Evolutionary conservation across 1,140 invertebrate genomes (phyloP).

Genomic region (Acromyrmex echinatior): DNA sequence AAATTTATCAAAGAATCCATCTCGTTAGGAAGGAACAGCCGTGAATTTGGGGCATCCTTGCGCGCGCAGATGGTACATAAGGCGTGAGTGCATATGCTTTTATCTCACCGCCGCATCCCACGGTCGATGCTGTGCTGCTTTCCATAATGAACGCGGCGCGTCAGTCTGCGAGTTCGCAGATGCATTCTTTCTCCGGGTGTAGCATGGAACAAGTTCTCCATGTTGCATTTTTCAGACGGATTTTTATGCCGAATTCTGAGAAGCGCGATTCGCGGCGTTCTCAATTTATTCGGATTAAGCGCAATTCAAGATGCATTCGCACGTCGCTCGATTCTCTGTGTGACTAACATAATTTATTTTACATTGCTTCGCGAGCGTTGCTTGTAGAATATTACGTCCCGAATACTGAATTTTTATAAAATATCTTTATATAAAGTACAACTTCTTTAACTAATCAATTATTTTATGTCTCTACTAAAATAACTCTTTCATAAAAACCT

Average conservation of each 20-base stretch:
- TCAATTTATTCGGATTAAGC: slow-evolving; percentile 37
- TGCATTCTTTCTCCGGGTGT: slow-evolving; percentile 3
- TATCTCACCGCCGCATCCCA: slow-evolving; percentile 52
- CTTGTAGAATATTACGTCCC: background rate
- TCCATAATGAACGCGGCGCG: slow-evolving; percentile 61
- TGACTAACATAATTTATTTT: slow-evolving; percentile 14
- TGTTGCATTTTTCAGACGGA: slow-evolving; percentile 48
- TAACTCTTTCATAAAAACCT: background rate
- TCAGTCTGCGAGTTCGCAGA: slow-evolving; percentile 27
- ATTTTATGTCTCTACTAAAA: background rate
- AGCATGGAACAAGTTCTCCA: background rate
- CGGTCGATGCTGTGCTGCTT: slow-evolving; percentile 41
- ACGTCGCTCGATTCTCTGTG: background rate
- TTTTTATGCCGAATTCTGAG: slow-evolving; percentile 21
- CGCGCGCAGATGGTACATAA: background rate
- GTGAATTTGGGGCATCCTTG: background rate
- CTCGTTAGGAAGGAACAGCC: slow-evolving; percentile 15
- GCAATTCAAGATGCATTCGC: slow-evolving; percentile 30
- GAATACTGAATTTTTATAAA: background rate
- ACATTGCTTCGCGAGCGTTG: background rate
- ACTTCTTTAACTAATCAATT: background rate
- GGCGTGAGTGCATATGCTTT: slow-evolving; percentile 58
- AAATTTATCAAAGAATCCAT: slow-evolving; percentile 31
- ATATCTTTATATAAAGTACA: slow-evolving; percentile 6
- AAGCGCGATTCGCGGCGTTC: background rate